Base-by-base conservation (phyloP, 2,113 vertebrate genomes). In the Orientallactaga bullata region DNA sequence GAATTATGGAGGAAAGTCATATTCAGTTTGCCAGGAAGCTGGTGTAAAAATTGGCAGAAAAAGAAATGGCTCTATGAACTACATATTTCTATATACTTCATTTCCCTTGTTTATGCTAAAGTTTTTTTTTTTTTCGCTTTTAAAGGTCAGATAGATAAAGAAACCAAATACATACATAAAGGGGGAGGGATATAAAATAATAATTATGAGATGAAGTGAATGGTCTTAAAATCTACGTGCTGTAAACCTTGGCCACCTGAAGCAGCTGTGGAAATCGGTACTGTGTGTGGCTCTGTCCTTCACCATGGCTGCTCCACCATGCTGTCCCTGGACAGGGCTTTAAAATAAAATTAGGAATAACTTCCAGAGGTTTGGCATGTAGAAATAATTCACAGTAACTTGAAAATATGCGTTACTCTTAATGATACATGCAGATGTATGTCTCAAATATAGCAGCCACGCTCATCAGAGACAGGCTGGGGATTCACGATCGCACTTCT, bases 141-240 rank as follows among this genome's bases (percentile, higher is more conserved):
- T 74, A 58, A 86, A 74, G 76, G 58, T n/a, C 80, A 73, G n/a
- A 61, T 7, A 94, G 82, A 91, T 78, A 42, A 95, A 88, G 82
- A 42, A 30, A 5, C 68, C 37, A 58, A 73, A 93, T 63, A 37
- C 35, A 91, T 5, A 12, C 82, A 85, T 88, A 81, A 68, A 68
- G 28, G 39, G 11, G 89, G 93, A 73, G 15, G 32, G 26, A 83
- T 86, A 37, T 77, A 91, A 76, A 55, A 74, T 89, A 30, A 58
- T 76, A 63, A 86, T 73, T 83, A 68, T n/a, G 69, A 78, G 84
- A 88, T n/a, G 84, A 93, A 65, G 82, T 58, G 77, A 82, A 82
- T 72, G 58, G 66, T 61, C 47, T 93, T n/a, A 82, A 82, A 79
- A 82, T 63, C 58, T 37, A 78, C 1, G 2, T 78, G 42, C 65